Conservation (phyloP, 2,888 invertebrate species). For the Micropterix aruncella region DNA sequence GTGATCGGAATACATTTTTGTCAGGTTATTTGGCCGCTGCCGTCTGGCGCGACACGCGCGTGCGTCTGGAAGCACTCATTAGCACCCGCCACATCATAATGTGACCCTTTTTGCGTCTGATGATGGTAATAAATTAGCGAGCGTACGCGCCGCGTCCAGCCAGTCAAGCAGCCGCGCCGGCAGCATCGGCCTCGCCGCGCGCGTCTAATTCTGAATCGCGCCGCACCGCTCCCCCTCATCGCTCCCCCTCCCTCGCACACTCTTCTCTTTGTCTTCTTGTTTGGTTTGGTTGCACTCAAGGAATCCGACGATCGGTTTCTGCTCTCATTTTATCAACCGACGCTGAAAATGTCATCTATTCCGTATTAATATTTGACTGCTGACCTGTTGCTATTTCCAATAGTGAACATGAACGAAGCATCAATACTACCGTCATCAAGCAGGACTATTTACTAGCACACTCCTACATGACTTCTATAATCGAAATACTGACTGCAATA, state of each 20-base stretch:
- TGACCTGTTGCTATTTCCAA: too few species aligned
- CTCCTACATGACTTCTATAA: too few species aligned
- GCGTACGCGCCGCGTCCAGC: not conserved
- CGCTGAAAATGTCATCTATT: not conserved
- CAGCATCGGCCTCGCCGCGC: not conserved
- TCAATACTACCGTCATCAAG: too few species aligned
- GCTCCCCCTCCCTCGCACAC: too few species aligned
- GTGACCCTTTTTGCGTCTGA: not conserved
- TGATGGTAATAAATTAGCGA: not conserved
- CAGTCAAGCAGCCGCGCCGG: not conserved
- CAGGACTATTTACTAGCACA: too few species aligned
- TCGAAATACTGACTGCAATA: too few species aligned
- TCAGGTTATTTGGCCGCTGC: not conserved
- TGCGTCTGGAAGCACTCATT: not conserved
- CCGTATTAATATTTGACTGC: not conserved
- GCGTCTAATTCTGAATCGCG: not conserved
- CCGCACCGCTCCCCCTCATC: too few species aligned
- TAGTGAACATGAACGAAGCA: too few species aligned
- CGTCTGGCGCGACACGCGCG: not conserved
- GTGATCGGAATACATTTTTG: not conserved
- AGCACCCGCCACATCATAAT: not conserved
- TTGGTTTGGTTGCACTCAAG: not conserved
- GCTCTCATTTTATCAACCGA: not conserved
- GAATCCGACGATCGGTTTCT: not conserved
- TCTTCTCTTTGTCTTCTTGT: not conserved